Evolutionary conservation across 2,797 vertebrate genomes (phyloP), one percentile per base, ranked within the genome.

Genomic region (Pseudomugil gertrudae): DNA sequence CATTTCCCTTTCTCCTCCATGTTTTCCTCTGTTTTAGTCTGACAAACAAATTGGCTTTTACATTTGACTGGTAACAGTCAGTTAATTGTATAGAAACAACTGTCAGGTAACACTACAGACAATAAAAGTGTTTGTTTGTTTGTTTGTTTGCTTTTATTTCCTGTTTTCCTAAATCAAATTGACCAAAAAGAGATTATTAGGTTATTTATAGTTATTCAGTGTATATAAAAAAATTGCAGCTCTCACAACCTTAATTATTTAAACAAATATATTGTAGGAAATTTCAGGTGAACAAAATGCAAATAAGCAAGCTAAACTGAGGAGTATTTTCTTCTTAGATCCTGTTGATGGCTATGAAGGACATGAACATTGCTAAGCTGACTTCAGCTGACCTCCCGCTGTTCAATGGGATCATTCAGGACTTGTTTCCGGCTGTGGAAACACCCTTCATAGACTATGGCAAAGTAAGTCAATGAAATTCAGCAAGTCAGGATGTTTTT

Each of bases 351-450:
- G 95, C 95, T 1, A 95, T 96, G 94, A 95, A 95, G 70, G 96
- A 97, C 76, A 96, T 96, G 96, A 97, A 96, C 62, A 92, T 96
- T 0, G 94, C 96, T 71, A 96, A 96, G 74, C 89, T 97, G 63
- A 92, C 93, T 0, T 93, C 94, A 0, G 26, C 81, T 0, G 96
- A 98, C 10, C 79, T 96, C 48, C 96, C 95, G 0, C 81, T 97
- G 57, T 98, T 98, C 77, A 93, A 74, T 9, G 95, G 93, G 50
- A 96, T 98, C 29, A 82, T 88, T 53, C 95, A 95, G 67, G 96
- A 98, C 72, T 91, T 98, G 38, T 97, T 98, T 63, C 96, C 95
- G 30, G 88, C 79, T 10, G 87, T 92, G 3, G 94, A 96, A 56
- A 90, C 93, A 2, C 94, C 95, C 0, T 56, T 85, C 91, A 94